Conservation (phyloP, 2,797 vertebrate species). For the Kryptopterus vitreolus region DNA sequence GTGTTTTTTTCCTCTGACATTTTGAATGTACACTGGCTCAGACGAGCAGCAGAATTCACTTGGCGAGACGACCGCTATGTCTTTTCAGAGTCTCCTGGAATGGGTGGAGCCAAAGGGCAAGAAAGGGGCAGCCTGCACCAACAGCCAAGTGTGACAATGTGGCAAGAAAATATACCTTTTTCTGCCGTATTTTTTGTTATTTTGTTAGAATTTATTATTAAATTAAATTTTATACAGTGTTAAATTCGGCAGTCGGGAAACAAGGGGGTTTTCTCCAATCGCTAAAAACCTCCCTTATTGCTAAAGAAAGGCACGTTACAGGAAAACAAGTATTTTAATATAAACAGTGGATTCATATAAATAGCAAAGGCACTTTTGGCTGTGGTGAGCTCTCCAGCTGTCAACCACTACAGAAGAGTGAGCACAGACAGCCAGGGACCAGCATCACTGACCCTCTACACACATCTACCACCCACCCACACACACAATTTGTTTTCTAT, state of each 20-base stretch:
- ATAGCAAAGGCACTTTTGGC: conserved; percentile 65
- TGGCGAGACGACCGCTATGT: neutral
- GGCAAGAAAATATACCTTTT: too few species aligned
- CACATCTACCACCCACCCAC: neutral
- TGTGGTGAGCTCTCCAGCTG: conserved; percentile 83
- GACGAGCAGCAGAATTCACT: conserved; percentile 11
- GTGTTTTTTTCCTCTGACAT: neutral
- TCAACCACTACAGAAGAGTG: conserved; percentile 96
- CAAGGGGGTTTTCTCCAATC: neutral
- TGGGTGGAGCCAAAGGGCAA: conserved; percentile 57
- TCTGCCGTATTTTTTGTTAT: neutral
- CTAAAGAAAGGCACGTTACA: neutral
- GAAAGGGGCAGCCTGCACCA: conserved; percentile 79
- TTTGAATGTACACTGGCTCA: neutral
- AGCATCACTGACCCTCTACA: conserved; percentile 50
- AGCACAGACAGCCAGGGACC: conserved; percentile 83
- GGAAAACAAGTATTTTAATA: neutral
- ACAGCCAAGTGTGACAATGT: conserved; percentile 71
- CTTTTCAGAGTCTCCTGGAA: conserved; percentile 37
- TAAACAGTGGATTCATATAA: conserved; percentile 5
- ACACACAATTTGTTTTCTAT: neutral
- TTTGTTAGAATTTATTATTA: neutral
- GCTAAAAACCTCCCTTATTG: too few species aligned
- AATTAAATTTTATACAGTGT: neutral
- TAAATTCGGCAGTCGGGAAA: neutral